phyloP scores from a whole-genome alignment of 2,888 invertebrate species.

The Limnephilus lunatus region DNA sequence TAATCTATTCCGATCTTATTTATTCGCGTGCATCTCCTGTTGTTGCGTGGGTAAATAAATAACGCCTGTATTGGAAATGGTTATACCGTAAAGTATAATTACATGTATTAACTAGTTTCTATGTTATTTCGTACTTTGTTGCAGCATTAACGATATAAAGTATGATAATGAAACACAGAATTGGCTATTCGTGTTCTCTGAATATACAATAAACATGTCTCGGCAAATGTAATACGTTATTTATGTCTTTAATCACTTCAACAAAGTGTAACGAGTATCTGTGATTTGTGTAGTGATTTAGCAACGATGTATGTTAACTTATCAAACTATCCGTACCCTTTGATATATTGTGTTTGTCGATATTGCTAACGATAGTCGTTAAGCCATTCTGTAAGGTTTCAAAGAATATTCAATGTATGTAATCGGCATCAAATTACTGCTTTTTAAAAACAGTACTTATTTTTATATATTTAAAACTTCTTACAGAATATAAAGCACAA shows the following conservation, averaged over 20 bases:
- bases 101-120: not conserved
- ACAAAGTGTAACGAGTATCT: not conserved
- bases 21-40: not conserved
- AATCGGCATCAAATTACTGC: not conserved
- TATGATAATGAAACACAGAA: constrained; percentile 10
- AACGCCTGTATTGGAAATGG: not conserved
- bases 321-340: not conserved
- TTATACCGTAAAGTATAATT: not conserved
- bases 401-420: not conserved
- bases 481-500: too few relatives aligned
- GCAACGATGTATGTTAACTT: too few relatives aligned
- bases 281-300: too few relatives aligned
- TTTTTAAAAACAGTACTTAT: too few relatives aligned
- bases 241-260: not conserved
- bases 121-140: constrained; percentile 3
- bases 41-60: not conserved
- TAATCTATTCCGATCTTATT: constrained; percentile 6
- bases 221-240: not conserved
- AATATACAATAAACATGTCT: constrained; percentile 6
- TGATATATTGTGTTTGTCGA: not conserved
- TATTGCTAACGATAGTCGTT: not conserved
- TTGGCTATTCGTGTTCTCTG: not conserved
- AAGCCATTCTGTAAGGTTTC: not conserved
- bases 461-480: too few relatives aligned
- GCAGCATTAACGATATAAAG: constrained; percentile 14